Evolutionary conservation across 2,797 vertebrate species (phyloP).

Genomic region (Melanotaenia parkinsoni): DNA sequence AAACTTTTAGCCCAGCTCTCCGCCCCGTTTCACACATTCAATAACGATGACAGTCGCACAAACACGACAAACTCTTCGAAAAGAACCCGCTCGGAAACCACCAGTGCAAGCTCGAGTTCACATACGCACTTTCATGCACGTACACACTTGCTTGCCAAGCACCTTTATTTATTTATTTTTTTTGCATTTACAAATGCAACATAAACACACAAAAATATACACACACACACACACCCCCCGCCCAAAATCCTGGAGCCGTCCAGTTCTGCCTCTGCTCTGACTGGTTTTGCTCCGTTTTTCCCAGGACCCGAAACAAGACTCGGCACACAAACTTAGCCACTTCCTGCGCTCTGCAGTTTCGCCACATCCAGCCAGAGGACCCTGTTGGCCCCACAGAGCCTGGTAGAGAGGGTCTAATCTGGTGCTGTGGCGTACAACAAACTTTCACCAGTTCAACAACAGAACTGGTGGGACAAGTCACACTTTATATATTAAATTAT

Average conservation of each 20-base stretch:
- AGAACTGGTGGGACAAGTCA: background rate
- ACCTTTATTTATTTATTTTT: background rate
- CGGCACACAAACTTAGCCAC: slow-evolving; percentile 15
- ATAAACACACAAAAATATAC: background rate
- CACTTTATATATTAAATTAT: background rate
- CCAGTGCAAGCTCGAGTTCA: slow-evolving; percentile 14
- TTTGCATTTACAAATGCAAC: slow-evolving; percentile 20
- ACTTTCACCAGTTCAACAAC: background rate
- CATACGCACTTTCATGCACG: slow-evolving; percentile 21
- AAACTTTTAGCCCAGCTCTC: slow-evolving; percentile 39
- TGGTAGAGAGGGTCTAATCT: background rate
- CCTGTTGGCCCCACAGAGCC: background rate
- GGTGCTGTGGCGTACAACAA: background rate
- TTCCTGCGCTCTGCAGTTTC: slow-evolving; percentile 22
- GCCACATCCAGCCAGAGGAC: slow-evolving; percentile 20
- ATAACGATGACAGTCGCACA: slow-evolving; percentile 35
- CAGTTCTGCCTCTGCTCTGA: slow-evolving; percentile 48
- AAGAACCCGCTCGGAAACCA: slow-evolving; percentile 14
- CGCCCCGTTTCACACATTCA: slow-evolving; percentile 65
- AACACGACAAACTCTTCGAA: slow-evolving; percentile 10
- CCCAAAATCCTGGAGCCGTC: slow-evolving; percentile 51
- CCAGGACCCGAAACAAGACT: slow-evolving; percentile 53
- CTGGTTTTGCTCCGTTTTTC: slow-evolving; percentile 52
- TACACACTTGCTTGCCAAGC: slow-evolving; percentile 31
- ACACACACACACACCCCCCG: slow-evolving; percentile 22